Percentiles rank a stretch among this genome's conserved stretches.
Conservation (phyloP, 2,113 vertebrate species). For the Phaethornis superciliosus region DNA sequence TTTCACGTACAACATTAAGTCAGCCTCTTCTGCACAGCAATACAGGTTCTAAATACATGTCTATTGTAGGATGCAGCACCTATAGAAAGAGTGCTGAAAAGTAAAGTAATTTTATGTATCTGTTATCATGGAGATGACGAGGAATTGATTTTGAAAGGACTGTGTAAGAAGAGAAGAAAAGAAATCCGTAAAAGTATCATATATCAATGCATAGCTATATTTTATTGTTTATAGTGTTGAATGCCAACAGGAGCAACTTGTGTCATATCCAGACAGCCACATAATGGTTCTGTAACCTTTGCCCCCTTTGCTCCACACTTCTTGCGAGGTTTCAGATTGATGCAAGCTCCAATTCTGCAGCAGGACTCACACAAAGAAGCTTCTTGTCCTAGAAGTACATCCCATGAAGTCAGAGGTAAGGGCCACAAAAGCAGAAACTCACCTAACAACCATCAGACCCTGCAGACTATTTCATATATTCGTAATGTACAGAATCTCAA, state of each 20-base stretch:
- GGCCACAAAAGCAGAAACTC: background rate
- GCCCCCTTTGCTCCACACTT: background rate
- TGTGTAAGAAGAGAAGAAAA: background rate
- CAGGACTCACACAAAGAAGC: rapidly evolving
- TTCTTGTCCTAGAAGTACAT: background rate
- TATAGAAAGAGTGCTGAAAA: background rate
- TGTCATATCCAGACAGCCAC: background rate
- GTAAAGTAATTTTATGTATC: background rate
- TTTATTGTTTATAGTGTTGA: background rate
- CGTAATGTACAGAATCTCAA: background rate
- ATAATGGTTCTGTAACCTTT: background rate
- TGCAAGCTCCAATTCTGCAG: background rate
- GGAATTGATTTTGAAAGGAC: background rate
- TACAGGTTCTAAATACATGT: background rate
- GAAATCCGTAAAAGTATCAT: background rate
- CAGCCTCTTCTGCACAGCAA: background rate
- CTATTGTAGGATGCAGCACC: rapidly evolving
- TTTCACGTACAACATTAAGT: background rate
- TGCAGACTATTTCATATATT: background rate
- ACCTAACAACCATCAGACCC: background rate
- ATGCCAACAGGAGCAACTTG: too few species aligned
- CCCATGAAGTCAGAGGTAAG: rapidly evolving
- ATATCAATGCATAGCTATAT: background rate
- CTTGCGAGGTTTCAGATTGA: background rate
- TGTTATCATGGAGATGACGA: rapidly evolving